A percentile compares a stretch with the other conserved stretches of the same genome.
Evolutionary conservation across 2,797 vertebrate species (phyloP).

Genomic region (Bradypus variegatus): DNA sequence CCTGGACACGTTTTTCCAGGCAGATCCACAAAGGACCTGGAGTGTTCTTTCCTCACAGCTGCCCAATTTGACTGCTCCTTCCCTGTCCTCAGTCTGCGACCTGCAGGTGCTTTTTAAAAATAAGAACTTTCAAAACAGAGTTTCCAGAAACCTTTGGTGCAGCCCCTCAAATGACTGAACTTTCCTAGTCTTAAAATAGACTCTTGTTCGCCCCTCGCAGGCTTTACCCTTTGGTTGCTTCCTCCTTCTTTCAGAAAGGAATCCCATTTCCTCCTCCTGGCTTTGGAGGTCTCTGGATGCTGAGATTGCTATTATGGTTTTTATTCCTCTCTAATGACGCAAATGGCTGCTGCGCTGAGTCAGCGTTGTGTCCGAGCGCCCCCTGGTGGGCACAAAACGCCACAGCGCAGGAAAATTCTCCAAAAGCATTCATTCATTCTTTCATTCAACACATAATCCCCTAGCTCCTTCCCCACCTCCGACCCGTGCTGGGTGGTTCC

Average conservation of each 20-base stretch:
- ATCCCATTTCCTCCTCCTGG: neutral
- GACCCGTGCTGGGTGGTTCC: neutral
- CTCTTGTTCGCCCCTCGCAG: neutral
- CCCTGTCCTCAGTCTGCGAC: neutral
- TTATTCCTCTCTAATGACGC: accelerated
- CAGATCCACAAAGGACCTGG: neutral
- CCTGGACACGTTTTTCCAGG: neutral
- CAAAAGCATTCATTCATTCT: neutral
- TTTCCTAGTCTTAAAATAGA: neutral
- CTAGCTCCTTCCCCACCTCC: neutral
- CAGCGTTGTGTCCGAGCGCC: neutral
- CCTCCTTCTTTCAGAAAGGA: neutral
- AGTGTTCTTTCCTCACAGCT: neutral
- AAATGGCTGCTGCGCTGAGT: neutral
- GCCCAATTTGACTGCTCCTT: neutral
- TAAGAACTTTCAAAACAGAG: neutral
- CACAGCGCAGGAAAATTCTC: neutral
- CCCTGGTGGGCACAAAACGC: neutral
- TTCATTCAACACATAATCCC: neutral
- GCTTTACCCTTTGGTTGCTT: too few species aligned
- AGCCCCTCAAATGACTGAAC: neutral
- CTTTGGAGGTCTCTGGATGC: neutral
- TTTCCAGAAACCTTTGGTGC: neutral
- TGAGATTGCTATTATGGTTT: too few species aligned
- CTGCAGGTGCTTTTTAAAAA: neutral